These are phyloP conservation scores for Thomomys bottae DNA, from an alignment of 2,113 vertebrate species.

Conservation along the genomic window DNA sequence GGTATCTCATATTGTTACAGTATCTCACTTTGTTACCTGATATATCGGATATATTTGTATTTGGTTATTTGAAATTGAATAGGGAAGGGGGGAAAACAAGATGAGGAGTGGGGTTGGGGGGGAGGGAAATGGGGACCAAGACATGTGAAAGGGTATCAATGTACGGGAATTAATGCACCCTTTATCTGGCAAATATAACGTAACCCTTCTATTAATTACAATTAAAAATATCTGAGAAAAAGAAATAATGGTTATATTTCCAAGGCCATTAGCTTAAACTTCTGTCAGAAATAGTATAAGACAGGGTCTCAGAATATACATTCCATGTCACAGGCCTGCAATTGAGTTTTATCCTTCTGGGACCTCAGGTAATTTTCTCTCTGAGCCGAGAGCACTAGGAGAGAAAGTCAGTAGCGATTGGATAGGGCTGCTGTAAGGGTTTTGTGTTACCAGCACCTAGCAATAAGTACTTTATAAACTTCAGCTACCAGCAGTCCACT, in stretches of 20 bases:
- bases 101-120: too few species aligned
- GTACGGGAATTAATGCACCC: too few species aligned
- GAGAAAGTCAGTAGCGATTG: neutral
- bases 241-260: neutral
- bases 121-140: too few species aligned
- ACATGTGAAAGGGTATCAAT: too few species aligned
- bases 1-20: too few species aligned
- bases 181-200: too few species aligned
- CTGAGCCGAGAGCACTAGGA: neutral
- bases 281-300: neutral
- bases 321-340: neutral
- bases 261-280: neutral
- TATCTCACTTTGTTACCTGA: too few species aligned
- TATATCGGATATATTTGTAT: too few species aligned
- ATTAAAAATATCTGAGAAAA: too few species aligned
- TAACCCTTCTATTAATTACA: too few species aligned
- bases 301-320: neutral
- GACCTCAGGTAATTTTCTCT: neutral
- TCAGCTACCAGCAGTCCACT: neutral
- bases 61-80: too few species aligned
- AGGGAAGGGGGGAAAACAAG: too few species aligned
- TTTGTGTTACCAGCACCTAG: neutral
- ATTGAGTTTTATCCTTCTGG: neutral
- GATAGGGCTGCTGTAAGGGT: neutral
- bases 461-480: neutral